These are phyloP conservation scores for Nasonia giraulti DNA, from an alignment of 1,140 invertebrate genomes.

Conservation along the genomic window DNA sequence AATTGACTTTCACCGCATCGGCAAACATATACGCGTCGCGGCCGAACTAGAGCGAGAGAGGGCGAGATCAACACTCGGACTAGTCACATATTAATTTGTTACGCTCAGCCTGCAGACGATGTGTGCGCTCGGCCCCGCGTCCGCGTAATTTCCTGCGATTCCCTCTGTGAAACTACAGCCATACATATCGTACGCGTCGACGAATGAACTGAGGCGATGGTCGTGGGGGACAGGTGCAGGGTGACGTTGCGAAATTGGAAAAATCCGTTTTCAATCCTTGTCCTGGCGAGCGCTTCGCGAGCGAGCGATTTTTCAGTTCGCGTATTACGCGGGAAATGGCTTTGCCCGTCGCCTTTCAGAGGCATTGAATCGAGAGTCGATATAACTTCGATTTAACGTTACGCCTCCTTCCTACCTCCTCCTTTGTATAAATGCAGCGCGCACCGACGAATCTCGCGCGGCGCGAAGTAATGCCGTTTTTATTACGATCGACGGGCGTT, in stretches of 20 bases:
- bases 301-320: conserved; percentile 32
- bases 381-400: conserved; percentile 27
- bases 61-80: background rate
- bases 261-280: conserved; percentile 41
- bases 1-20: background rate
- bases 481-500: background rate
- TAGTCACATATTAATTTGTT: conserved; percentile 40
- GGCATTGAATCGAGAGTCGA: conserved; percentile 26
- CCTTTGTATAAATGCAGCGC: background rate
- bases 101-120: conserved; percentile 15
- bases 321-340: conserved; percentile 27
- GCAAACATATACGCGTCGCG: background rate
- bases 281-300: background rate
- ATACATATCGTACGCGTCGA: background rate
- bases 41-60: background rate
- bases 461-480: background rate
- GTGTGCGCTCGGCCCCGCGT: background rate
- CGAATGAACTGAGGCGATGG: background rate
- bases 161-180: background rate
- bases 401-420: background rate
- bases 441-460: background rate
- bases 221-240: background rate
- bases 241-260: conserved; percentile 37
- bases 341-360: conserved; percentile 7
- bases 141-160: conserved; percentile 40